phyloP scores from a whole-genome alignment of 1,140 invertebrate genomes.

The Drosophila serrata region DNA sequence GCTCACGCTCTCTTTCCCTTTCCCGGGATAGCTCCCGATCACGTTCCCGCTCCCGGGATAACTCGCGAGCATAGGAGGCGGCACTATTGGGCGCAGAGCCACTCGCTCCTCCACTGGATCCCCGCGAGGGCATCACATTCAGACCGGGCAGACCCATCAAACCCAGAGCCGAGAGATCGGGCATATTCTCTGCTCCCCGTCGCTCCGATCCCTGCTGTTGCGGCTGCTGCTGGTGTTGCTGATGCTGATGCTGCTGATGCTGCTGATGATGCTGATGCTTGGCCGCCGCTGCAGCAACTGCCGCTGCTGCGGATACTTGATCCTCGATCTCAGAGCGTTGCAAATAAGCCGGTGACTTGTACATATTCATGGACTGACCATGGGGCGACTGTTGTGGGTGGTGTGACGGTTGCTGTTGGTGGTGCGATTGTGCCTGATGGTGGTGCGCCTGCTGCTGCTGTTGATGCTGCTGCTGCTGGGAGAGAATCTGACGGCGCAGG shows the following conservation, averaged over 20 bases:
- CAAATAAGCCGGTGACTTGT: slow-evolving; percentile 80
- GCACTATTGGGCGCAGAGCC: slow-evolving; percentile 63
- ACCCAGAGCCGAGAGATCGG: slow-evolving; percentile 75
- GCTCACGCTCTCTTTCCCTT: slow-evolving; percentile 68
- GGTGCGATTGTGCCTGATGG: slow-evolving; percentile 71
- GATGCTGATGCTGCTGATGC: slow-evolving; percentile 64
- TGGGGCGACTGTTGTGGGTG: slow-evolving; percentile 75
- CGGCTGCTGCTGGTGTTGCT: slow-evolving; percentile 63
- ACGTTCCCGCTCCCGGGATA: slow-evolving; percentile 66
- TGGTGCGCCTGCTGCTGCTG: slow-evolving; percentile 58
- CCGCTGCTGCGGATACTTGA: slow-evolving; percentile 74
- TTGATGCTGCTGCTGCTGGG: slow-evolving; percentile 76
- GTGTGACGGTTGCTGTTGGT: slow-evolving; percentile 72
- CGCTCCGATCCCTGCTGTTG: slow-evolving; percentile 49
- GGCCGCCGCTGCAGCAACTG: slow-evolving; percentile 63
- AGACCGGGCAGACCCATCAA: slow-evolving; percentile 78
- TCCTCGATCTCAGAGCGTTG: slow-evolving; percentile 83
- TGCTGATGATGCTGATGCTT: slow-evolving; percentile 70
- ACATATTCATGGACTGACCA: slow-evolving; percentile 80
- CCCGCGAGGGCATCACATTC: slow-evolving; percentile 75
- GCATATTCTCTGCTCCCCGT: slow-evolving; percentile 65
- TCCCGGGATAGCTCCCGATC: slow-evolving; percentile 69
- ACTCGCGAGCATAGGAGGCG: slow-evolving; percentile 71
- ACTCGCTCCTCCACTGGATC: slow-evolving; percentile 35
- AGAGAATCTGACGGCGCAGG: slow-evolving; percentile 77